Conservation (phyloP, 2,113 vertebrate genomes). For the Austrofundulus limnaeus region DNA sequence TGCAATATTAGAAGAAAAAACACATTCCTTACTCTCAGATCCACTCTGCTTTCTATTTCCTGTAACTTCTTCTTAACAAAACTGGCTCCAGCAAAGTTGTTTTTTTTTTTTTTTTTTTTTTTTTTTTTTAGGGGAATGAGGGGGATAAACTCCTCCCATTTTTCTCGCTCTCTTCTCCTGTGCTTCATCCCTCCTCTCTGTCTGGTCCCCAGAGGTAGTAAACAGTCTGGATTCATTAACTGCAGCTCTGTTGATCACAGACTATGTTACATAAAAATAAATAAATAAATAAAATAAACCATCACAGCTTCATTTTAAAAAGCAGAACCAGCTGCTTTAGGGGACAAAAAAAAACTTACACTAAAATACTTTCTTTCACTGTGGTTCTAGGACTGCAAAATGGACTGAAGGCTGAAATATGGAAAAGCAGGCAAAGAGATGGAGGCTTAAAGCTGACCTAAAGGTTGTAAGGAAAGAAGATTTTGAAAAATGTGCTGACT, state of each 20-base stretch:
- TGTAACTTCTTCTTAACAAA: slow-evolving; percentile 33
- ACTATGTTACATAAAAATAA: slow-evolving; percentile 50
- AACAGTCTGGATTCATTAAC: slow-evolving; percentile 71
- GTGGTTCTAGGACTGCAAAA: background rate
- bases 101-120: too few species aligned
- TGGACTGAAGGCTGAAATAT: slow-evolving; percentile 10
- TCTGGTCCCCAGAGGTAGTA: slow-evolving; percentile 57
- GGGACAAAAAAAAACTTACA: too few species aligned
- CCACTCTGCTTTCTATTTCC: slow-evolving; percentile 26
- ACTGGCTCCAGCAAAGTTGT: slow-evolving; percentile 37
- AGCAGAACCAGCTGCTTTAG: slow-evolving; percentile 50
- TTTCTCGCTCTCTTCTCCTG: slow-evolving; percentile 34
- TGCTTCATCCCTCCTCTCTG: slow-evolving; percentile 46
- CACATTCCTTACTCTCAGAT: background rate
- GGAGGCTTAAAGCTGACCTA: slow-evolving; percentile 27
- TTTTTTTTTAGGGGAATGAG: too few species aligned
- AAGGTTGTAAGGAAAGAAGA: slow-evolving; percentile 42
- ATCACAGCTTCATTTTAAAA: slow-evolving; percentile 59
- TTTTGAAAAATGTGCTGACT: slow-evolving; percentile 59
- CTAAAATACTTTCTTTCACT: background rate
- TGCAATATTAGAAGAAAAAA: slow-evolving; percentile 30
- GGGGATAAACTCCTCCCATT: slow-evolving; percentile 39
- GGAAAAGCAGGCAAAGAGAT: background rate
- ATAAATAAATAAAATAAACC: background rate
- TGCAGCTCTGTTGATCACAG: slow-evolving; percentile 63